Conservation (phyloP, 2,113 vertebrate genomes). For the Podiceps cristatus region DNA sequence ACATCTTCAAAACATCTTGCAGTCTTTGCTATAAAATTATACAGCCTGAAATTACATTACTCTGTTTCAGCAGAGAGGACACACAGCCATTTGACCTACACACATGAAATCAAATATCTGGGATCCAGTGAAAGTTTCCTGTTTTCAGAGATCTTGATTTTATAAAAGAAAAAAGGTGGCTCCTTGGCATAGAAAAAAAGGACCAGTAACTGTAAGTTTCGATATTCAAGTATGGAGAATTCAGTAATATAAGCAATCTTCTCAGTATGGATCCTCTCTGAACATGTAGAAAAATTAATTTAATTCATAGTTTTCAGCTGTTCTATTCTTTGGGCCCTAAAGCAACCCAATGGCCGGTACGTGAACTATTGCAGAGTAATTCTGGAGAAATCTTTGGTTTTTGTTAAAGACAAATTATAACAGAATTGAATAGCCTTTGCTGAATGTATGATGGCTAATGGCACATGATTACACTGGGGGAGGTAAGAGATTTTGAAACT, state of each 20-base stretch:
- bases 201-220: not conserved
- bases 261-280: not conserved
- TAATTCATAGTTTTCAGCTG: not conserved
- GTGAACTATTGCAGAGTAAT: not conserved
- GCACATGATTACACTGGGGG: not conserved
- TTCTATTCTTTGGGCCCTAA: slow-evolving; percentile 20
- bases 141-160: not conserved
- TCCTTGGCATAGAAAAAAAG: not conserved
- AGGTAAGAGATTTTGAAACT: not conserved
- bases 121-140: slow-evolving; percentile 66
- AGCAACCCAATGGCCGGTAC: not conserved
- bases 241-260: not conserved
- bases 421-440: slow-evolving; percentile 7
- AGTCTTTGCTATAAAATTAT: slow-evolving; percentile 76
- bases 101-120: slow-evolving; percentile 51
- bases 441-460: not conserved
- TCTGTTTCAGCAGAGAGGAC: slow-evolving; percentile 67
- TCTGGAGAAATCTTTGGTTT: not conserved
- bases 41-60: slow-evolving; percentile 72
- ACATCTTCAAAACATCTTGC: slow-evolving; percentile 76
- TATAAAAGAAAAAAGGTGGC: slow-evolving; percentile 9
- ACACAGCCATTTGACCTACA: slow-evolving; percentile 65
- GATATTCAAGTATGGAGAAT: not conserved
- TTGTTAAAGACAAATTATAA: not conserved
- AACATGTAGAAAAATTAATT: not conserved